These are phyloP conservation scores for Chaetophractus vellerosus DNA, from an alignment of 2,797 vertebrate genomes.

Conservation along the genomic window DNA sequence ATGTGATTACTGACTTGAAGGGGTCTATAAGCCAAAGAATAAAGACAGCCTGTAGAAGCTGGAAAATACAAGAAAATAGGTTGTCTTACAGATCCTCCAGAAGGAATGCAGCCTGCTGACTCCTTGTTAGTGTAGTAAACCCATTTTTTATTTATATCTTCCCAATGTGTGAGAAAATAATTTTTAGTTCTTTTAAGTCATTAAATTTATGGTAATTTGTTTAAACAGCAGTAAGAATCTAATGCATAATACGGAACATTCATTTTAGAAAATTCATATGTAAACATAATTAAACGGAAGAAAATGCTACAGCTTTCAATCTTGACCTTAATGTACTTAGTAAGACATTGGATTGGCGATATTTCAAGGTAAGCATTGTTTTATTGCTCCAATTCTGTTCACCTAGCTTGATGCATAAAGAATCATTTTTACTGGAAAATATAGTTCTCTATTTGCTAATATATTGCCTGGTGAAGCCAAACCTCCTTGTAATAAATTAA, in stretches of 20 bases:
- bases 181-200: neutral
- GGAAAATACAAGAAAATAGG: neutral
- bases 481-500: too few species aligned
- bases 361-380: neutral
- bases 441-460: too few species aligned
- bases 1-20: too few species aligned
- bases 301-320: neutral
- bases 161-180: neutral
- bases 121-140: too few species aligned
- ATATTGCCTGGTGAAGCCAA: too few species aligned
- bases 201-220: neutral
- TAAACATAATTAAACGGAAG: neutral
- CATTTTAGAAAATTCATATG: neutral
- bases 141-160: neutral
- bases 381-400: neutral
- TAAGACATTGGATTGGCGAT: neutral
- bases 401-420: too few species aligned
- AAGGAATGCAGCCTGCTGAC: neutral
- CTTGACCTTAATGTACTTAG: neutral
- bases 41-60: too few species aligned
- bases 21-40: too few species aligned
- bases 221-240: neutral
- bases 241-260: neutral
- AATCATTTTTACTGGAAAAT: too few species aligned
- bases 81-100: too few species aligned